Base-by-base conservation (phyloP, 2,888 invertebrate genomes). In the Neoascia interrupta region DNA sequence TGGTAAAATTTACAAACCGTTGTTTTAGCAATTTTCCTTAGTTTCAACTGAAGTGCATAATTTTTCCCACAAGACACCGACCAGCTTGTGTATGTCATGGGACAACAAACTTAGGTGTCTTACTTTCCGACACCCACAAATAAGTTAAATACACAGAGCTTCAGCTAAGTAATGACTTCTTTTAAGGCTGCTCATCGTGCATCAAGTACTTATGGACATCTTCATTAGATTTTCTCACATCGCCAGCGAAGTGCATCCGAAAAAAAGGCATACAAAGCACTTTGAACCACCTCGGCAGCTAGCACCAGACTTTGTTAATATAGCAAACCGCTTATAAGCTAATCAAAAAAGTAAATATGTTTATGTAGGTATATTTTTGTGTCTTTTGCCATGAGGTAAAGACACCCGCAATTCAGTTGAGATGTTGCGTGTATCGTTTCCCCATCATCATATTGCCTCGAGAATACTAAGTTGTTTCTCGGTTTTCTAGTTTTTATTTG, bases 241-340 rank as follows among this genome's bases (percentile, higher is more conserved):
- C 34, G 41, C 34, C 51, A 41, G 34, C 34, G 68, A 34, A 16
- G 47, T 54, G 54, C 26, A 45, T 66, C 54, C 36, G 8, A 68
- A 37, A 47, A 49, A 16, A 34, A 18, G 21, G 21, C 13, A 54
- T 31, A 18, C 54, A 51, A 39, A 47, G 19, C 16, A 41, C 37
- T 49, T 11, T 47, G 15, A 56, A 49, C 49, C 49, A 58, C 49
- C 41, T 41, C 49, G 41, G n/a, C 41, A 43, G 49, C 49, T n/a
- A 64, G 10, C 10, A 21, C 10, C 39, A 13, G 10, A 19, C 28
- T n/a, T 31, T n/a, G 8, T 31, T 58, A 58, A 31, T 58, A 58
- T 56, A 41, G 13, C 36, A 28, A 41, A 49, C 49, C 68, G 68
- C 68, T 68, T 66, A 49, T 31, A 58, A 51, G 49, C 54, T 68